Conservation (phyloP, 2,888 invertebrate species). For the Rhamphomyia laevipes region DNA sequence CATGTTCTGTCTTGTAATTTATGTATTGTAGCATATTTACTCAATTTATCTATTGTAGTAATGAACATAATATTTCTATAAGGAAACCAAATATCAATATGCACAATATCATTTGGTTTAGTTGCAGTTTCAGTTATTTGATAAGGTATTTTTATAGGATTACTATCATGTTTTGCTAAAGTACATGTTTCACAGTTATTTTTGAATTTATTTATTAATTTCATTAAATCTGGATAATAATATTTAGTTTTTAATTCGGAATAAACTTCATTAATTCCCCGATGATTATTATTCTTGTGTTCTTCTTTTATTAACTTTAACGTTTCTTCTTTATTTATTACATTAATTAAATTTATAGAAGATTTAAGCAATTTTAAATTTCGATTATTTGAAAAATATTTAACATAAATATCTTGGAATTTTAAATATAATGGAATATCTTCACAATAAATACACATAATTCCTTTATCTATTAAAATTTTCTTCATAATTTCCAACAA, state of each 20-base stretch:
- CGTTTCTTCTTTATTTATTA: constrained; percentile 11
- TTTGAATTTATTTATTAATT: constrained; percentile 9
- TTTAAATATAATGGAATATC: constrained; percentile 2
- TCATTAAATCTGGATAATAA: constrained; percentile 1
- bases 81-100: not conserved
- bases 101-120: not conserved
- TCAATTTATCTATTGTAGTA: not conserved
- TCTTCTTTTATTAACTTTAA: constrained; percentile 6
- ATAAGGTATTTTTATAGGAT: constrained; percentile 12
- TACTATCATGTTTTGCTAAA: constrained; percentile 15
- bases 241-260: too few relatives aligned
- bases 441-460: too few relatives aligned
- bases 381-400: constrained; percentile 4
- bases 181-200: constrained; percentile 13
- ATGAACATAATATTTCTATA: not conserved
- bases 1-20: too few relatives aligned
- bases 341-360: constrained; percentile 1
- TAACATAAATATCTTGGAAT: constrained; percentile 7
- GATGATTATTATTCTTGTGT: constrained; percentile 11
- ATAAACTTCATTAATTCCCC: constrained; percentile 11
- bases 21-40: too few relatives aligned
- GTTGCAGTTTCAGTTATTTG: constrained; percentile 9
- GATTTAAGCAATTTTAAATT: constrained; percentile 5
- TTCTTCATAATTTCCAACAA: too few relatives aligned
- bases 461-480: too few relatives aligned